Percentiles rank a stretch among this genome's conserved stretches.
Evolutionary conservation across 2,113 vertebrate genomes (phyloP).

Genomic region (Motacilla tschutschensis): DNA sequence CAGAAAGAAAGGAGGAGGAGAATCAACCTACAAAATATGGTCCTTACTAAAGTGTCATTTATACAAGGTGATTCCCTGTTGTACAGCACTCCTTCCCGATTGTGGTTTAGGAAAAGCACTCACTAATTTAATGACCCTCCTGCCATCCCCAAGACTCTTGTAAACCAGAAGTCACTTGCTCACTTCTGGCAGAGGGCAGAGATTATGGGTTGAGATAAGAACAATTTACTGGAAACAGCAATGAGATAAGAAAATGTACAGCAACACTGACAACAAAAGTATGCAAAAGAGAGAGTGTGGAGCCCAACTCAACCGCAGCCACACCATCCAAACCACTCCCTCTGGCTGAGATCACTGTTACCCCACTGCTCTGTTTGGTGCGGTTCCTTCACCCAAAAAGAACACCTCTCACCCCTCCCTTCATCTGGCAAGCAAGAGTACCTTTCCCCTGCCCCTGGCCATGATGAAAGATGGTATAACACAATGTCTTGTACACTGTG

Average conservation of each 20-base stretch:
- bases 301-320: neutral
- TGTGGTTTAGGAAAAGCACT: rapidly evolving
- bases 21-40: neutral
- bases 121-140: neutral
- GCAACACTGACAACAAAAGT: neutral
- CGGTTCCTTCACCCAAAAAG: rapidly evolving
- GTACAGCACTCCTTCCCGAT: neutral
- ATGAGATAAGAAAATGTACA: neutral
- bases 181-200: neutral
- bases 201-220: neutral
- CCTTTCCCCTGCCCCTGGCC: neutral
- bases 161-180: neutral
- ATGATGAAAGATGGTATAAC: neutral
- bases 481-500: neutral
- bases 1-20: neutral
- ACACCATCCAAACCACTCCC: neutral
- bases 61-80: neutral
- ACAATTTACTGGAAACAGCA: neutral
- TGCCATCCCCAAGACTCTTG: neutral
- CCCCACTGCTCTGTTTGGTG: neutral
- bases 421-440: too few relatives aligned
- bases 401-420: rapidly evolving
- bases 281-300: neutral
- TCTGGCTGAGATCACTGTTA: neutral
- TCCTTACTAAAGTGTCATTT: neutral